Percentiles rank a stretch among this genome's conserved stretches.
Evolutionary conservation across 2,113 vertebrate genomes (phyloP).

Genomic region (Laticauda colubrina): DNA sequence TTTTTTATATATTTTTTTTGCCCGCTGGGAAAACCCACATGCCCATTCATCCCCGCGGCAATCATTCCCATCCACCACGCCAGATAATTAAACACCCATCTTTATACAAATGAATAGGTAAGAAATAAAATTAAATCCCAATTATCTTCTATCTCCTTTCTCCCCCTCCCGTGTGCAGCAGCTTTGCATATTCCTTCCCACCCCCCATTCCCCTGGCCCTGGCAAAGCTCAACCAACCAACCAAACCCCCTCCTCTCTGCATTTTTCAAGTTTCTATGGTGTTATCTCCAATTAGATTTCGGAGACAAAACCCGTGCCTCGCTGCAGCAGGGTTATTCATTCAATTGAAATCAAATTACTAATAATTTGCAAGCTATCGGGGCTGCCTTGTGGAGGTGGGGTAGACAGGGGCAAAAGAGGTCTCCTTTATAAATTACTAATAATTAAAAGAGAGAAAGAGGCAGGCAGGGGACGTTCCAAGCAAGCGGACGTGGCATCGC

Average conservation of each 20-base stretch:
- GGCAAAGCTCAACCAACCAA: conserved; percentile 38
- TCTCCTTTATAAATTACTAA: conserved; percentile 25
- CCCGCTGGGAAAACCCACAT: background rate
- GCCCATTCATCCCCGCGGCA: conserved; percentile 1
- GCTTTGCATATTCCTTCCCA: background rate
- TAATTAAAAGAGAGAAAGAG: background rate
- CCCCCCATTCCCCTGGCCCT: background rate
- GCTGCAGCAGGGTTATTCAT: conserved; percentile 66
- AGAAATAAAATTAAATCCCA: conserved; percentile 46
- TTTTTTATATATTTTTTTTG: background rate
- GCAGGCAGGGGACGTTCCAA: background rate
- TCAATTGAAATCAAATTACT: conserved; percentile 80
- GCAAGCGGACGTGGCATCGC: background rate
- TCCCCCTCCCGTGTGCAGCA: background rate
- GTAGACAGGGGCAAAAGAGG: background rate
- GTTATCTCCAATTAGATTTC: conserved; percentile 55
- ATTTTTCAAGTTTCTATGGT: background rate
- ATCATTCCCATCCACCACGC: conserved; percentile 25
- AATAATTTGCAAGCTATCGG: conserved; percentile 84
- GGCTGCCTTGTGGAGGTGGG: conserved; percentile 26
- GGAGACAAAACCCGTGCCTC: conserved; percentile 32
- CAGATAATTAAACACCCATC: conserved; percentile 61
- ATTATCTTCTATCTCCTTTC: conserved; percentile 25
- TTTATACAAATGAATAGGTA: conserved; percentile 49
- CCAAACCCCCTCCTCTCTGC: background rate